A percentile compares a stretch with the other conserved stretches of the same genome.
Evolutionary conservation across 2,888 invertebrate genomes (phyloP).

Genomic region (Spodoptera littoralis): DNA sequence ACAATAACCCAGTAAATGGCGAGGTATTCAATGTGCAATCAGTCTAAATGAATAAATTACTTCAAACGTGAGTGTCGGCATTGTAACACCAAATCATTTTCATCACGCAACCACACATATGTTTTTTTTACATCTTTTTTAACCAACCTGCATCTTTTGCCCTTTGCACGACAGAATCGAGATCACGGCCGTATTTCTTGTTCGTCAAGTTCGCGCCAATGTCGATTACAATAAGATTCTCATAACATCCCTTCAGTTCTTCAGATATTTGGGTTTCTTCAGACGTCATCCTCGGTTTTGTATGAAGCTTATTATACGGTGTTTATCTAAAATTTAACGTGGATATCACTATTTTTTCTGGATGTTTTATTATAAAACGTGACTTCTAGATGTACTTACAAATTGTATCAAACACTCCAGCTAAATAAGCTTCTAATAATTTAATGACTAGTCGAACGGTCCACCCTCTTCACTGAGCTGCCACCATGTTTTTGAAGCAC

Average conservation of each 20-base stretch:
- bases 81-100: conserved; percentile 57
- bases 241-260: conserved; percentile 94
- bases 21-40: conserved; percentile 60
- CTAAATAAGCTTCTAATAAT: conserved; percentile 84
- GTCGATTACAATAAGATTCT: conserved; percentile 97
- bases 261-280: conserved; percentile 86
- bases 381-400: conserved; percentile 70
- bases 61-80: conserved; percentile 53
- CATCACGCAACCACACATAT: conserved; percentile 62
- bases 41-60: conserved; percentile 68
- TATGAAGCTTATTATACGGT: conserved; percentile 86
- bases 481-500: conserved; percentile 83
- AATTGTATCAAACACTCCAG: conserved; percentile 88
- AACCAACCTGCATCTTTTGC: conserved; percentile 96
- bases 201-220: conserved; percentile 97
- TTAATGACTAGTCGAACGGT: conserved; percentile 81
- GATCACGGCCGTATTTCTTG: conserved; percentile 97
- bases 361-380: conserved; percentile 12
- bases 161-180: conserved; percentile 96
- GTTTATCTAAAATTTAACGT: conserved; percentile 78
- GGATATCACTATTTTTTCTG: conserved; percentile 40
- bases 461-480: conserved; percentile 84
- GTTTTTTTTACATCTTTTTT: conserved; percentile 39
- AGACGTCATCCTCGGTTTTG: conserved; percentile 85
- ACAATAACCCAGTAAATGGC: conserved; percentile 56